Conservation (phyloP, 37 sponge, comb jelly and placozoan genomes). For the Chondrilla cf. caribensis region DNA sequence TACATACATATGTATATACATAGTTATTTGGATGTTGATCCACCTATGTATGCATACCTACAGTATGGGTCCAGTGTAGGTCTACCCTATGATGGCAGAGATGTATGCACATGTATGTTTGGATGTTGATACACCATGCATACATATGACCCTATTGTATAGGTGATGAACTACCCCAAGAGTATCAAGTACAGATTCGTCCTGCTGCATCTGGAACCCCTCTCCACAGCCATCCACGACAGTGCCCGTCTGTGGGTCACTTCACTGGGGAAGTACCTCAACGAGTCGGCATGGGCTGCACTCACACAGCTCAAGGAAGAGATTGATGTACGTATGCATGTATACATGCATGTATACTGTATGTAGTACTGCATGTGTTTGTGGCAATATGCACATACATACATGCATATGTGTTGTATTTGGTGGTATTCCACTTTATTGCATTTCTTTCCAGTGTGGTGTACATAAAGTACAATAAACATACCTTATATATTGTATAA, state of each 20-base stretch:
- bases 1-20: neutral
- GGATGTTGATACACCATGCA: neutral
- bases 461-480: neutral
- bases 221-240: constrained; percentile 73
- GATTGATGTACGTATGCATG: constrained; percentile 47
- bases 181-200: constrained; percentile 67
- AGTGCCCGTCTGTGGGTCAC: constrained; percentile 89
- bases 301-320: constrained; percentile 60
- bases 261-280: constrained; percentile 84
- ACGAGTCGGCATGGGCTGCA: constrained; percentile 65
- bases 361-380: neutral
- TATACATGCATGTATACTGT: neutral
- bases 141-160: too few relatives aligned
- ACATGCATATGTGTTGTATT: too few relatives aligned
- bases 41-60: neutral
- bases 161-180: constrained; percentile 44
- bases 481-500: too few relatives aligned
- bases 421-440: too few relatives aligned
- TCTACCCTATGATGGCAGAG: neutral
- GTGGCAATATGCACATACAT: too few relatives aligned
- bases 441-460: too few relatives aligned
- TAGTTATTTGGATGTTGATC: neutral
- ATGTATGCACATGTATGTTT: too few relatives aligned
- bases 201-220: constrained; percentile 80
- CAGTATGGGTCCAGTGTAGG: neutral